phyloP scores from a whole-genome alignment of 2,888 invertebrate genomes.

The Meghimatium bilineatum region DNA sequence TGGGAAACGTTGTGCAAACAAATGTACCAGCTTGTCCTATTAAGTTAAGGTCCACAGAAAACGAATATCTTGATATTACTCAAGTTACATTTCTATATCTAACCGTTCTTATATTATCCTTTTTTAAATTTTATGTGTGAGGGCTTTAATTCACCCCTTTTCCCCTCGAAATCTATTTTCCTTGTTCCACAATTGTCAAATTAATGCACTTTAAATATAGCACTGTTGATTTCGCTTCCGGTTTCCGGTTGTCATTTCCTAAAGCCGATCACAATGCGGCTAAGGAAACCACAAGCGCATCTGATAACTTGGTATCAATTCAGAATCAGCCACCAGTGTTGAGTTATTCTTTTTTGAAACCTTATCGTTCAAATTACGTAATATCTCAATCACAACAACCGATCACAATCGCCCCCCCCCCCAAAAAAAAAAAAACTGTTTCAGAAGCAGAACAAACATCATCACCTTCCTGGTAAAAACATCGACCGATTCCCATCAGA shows the following conservation, averaged over 20 bases:
- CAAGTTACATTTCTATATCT: not conserved
- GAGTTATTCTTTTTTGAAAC: too few species aligned
- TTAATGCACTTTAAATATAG: not conserved
- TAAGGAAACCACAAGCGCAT: not conserved
- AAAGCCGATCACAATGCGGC: not conserved
- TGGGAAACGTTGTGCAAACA: not conserved
- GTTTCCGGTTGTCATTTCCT: constrained; percentile 17
- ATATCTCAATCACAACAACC: too few species aligned
- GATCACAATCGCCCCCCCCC: too few species aligned
- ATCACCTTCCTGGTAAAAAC: too few species aligned
- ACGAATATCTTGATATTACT: not conserved
- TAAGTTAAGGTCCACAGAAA: not conserved
- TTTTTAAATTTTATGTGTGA: not conserved
- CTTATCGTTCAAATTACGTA: too few species aligned
- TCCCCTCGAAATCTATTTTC: too few species aligned
- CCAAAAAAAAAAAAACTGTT: too few species aligned
- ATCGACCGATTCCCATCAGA: too few species aligned
- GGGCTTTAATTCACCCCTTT: not conserved
- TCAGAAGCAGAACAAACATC: too few species aligned
- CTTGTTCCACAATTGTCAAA: not conserved
- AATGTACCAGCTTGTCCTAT: not conserved
- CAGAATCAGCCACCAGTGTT: not conserved
- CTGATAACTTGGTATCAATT: not conserved
- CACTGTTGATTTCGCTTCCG: constrained; percentile 7
- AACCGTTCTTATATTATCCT: not conserved